These are phyloP conservation scores for Oxygymnocypris stewartii DNA, from an alignment of 2,113 vertebrate species.

Conservation along the genomic window DNA sequence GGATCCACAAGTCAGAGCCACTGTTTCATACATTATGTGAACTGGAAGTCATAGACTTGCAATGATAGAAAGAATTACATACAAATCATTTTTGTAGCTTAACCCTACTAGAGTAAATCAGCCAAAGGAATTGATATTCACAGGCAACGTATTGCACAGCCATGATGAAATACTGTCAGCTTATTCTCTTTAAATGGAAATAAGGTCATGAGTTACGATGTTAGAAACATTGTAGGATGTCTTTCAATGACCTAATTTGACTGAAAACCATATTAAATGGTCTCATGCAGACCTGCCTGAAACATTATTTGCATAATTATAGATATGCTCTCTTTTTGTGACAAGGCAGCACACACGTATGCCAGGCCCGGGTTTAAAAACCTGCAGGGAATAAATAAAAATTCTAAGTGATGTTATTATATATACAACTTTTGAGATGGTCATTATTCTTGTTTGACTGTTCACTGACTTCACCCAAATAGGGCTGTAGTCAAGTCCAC, in stretches of 20 bases:
- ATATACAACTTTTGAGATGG: not conserved
- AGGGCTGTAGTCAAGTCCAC: no score
- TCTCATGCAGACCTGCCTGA: not conserved
- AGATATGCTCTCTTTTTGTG: constrained; percentile 22
- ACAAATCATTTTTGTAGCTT: not conserved
- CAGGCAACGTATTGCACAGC: constrained; percentile 9
- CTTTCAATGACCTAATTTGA: constrained; percentile 20
- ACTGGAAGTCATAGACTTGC: constrained; percentile 2
- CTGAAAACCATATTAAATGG: constrained; percentile 27
- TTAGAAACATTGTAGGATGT: not conserved
- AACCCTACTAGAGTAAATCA: not conserved
- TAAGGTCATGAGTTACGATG: constrained; percentile 19
- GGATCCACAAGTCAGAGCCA: not conserved
- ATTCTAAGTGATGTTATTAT: not conserved
- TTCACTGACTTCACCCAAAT: constrained; percentile 1
- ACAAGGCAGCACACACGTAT: not conserved
- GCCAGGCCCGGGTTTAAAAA: constrained; percentile 6
- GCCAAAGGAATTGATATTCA: not conserved
- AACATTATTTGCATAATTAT: not conserved
- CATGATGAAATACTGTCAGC: constrained; percentile 23
- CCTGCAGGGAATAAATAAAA: constrained; percentile 1
- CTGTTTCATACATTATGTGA: not conserved
- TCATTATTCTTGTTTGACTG: constrained; percentile 19
- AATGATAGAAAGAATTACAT: constrained; percentile 23
- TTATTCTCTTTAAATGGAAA: not conserved